Evolutionary conservation across 2,113 vertebrate species (phyloP).

Genomic region (Tachuris rubrigastra): DNA sequence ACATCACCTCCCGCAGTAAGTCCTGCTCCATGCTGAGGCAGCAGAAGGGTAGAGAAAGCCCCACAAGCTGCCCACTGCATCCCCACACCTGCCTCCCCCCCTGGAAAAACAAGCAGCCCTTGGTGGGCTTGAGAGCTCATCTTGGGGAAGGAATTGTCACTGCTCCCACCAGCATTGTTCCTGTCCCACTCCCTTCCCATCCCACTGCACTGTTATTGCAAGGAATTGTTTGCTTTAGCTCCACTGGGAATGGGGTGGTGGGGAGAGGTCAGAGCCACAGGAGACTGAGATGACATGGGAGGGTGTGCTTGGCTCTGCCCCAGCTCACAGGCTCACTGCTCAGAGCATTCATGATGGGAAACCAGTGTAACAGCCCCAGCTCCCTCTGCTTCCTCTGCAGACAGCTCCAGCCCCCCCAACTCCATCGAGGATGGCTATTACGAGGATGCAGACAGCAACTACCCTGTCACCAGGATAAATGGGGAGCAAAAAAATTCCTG

Average conservation of each 20-base stretch:
- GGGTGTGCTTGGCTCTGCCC: background rate
- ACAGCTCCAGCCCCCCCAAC: constrained; percentile 88
- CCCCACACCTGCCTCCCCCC: background rate
- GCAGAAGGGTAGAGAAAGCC: background rate
- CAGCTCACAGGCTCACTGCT: background rate
- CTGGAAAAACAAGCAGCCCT: background rate
- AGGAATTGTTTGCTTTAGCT: background rate
- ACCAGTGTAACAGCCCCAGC: background rate
- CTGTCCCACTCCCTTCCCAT: background rate
- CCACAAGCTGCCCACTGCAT: background rate
- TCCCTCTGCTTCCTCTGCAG: constrained; percentile 68
- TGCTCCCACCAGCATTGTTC: background rate
- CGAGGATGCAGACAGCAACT: constrained; percentile 95
- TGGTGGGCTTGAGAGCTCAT: rapidly evolving
- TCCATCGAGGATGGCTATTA: constrained; percentile 93
- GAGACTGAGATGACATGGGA: background rate
- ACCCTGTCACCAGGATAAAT: constrained; percentile 87
- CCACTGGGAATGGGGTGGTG: background rate
- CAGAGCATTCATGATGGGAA: background rate
- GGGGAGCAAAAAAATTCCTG: constrained; percentile 91
- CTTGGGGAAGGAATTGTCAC: background rate
- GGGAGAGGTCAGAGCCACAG: rapidly evolving
- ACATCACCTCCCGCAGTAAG: constrained; percentile 91
- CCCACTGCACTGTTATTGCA: background rate
- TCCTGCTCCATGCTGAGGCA: rapidly evolving